phyloP scores from a whole-genome alignment of 2,888 invertebrate species.

The Trilocha varians region DNA sequence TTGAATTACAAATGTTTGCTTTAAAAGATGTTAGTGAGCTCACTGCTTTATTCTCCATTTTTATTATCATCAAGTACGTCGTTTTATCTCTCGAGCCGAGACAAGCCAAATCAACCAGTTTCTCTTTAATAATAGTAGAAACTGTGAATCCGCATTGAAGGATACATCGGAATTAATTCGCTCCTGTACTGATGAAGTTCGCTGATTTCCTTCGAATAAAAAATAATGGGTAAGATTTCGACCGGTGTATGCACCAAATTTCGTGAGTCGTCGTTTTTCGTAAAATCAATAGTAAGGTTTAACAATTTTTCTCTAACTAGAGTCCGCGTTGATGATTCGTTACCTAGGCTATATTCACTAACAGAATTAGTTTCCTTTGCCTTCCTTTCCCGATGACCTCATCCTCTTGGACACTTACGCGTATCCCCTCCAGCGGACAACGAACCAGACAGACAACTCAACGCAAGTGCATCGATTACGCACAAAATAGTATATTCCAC shows the following conservation, averaged over 20 bases:
- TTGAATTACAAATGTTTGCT: constrained; percentile 4
- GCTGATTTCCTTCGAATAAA: neutral
- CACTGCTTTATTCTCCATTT: neutral
- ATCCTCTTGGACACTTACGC: constrained; percentile 20
- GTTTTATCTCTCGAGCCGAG: too few species aligned
- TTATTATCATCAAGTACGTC: neutral
- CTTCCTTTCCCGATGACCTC: constrained; percentile 21
- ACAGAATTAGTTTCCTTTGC: constrained; percentile 21
- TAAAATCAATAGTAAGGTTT: neutral
- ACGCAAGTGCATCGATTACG: too few species aligned
- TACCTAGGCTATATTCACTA: constrained; percentile 30
- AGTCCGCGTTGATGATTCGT: constrained; percentile 15
- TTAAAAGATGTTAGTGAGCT: neutral
- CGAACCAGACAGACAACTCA: too few species aligned
- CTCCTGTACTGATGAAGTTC: neutral
- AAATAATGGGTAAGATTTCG: neutral
- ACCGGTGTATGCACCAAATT: constrained; percentile 1
- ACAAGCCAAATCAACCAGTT: too few species aligned
- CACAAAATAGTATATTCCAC: too few species aligned
- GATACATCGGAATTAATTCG: neutral
- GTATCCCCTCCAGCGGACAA: too few species aligned
- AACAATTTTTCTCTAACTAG: neutral
- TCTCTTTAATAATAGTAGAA: too few species aligned
- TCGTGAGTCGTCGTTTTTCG: neutral
- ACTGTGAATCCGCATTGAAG: neutral